Conservation (phyloP, 2,888 invertebrate genomes). For the Synergus gifuensis region DNA sequence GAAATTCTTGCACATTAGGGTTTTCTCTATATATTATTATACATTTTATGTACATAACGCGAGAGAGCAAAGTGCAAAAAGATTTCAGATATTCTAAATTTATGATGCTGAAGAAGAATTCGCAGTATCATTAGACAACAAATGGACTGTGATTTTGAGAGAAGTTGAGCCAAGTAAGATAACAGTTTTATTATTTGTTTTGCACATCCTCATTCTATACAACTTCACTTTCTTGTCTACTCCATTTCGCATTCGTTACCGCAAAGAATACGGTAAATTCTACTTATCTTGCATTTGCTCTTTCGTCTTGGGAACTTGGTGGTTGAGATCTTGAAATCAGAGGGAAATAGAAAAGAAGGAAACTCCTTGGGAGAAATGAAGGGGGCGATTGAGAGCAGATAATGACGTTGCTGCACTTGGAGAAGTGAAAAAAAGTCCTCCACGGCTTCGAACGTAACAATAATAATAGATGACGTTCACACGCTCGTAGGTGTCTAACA, state of each 20-base stretch:
- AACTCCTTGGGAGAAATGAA: constrained; percentile 23
- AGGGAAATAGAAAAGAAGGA: constrained; percentile 36
- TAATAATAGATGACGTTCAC: constrained; percentile 41
- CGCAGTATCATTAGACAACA: too few species aligned
- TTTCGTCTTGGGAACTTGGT: constrained; percentile 38
- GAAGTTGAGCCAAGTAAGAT: constrained; percentile 15
- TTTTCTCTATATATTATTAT: too few species aligned
- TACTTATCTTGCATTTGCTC: constrained; percentile 27
- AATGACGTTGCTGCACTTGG: constrained; percentile 26
- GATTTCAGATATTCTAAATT: not conserved
- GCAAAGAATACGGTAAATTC: constrained; percentile 34
- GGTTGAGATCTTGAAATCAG: constrained; percentile 37
- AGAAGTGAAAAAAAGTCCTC: constrained; percentile 27
- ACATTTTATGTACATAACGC: not conserved
- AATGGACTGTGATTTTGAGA: not conserved
- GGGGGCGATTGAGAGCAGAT: constrained; percentile 36
- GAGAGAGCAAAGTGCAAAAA: not conserved
- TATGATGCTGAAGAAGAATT: too few species aligned
- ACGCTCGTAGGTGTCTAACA: constrained; percentile 27
- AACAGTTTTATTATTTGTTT: not conserved
- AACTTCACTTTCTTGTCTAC: constrained; percentile 39
- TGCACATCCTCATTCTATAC: constrained; percentile 1
- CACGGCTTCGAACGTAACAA: constrained; percentile 24
- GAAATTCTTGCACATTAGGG: not conserved
- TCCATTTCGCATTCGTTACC: constrained; percentile 39